Percentiles rank a stretch among this genome's conserved stretches.
Conservation (phyloP, 2,888 invertebrate species). For the Pheosia gnoma region DNA sequence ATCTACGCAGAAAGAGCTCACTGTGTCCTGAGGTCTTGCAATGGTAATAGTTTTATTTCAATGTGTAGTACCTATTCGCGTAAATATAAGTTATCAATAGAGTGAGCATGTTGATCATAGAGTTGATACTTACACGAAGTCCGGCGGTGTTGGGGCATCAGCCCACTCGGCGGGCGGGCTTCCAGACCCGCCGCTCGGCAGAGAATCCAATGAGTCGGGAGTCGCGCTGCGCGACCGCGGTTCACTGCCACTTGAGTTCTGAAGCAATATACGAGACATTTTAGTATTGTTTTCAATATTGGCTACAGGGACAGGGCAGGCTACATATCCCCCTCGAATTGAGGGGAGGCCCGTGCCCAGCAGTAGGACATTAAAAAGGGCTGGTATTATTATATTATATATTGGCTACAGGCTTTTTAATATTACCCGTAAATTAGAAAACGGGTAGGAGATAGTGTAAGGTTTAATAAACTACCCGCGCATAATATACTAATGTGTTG, state of each 20-base stretch:
- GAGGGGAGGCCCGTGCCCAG: no score
- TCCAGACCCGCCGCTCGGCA: conserved; percentile 85
- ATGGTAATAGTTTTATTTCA: no score
- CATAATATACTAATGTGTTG: not conserved
- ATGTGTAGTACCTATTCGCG: not conserved
- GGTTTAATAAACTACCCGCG: not conserved
- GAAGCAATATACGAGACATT: conserved; percentile 47
- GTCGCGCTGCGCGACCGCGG: conserved; percentile 94
- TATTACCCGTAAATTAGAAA: not conserved
- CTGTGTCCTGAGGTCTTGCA: no score
- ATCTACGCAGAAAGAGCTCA: no score
- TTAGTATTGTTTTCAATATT: not conserved
- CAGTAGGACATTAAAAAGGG: no score
- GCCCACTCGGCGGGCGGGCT: conserved; percentile 83
- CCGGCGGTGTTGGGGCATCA: conserved; percentile 72
- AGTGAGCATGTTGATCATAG: not conserved
- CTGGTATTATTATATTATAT: no score
- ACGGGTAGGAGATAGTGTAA: not conserved
- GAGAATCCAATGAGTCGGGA: conserved; percentile 93
- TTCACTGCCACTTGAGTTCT: conserved; percentile 92
- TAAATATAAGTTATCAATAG: not conserved
- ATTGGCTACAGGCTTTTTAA: no score
- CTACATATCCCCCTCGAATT: no score
- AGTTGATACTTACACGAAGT: conserved; percentile 68
- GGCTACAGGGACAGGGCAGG: no score